A percentile compares a stretch with the other conserved stretches of the same genome.
Conservation (phyloP, 2,797 vertebrate genomes). For the Sparus aurata region DNA sequence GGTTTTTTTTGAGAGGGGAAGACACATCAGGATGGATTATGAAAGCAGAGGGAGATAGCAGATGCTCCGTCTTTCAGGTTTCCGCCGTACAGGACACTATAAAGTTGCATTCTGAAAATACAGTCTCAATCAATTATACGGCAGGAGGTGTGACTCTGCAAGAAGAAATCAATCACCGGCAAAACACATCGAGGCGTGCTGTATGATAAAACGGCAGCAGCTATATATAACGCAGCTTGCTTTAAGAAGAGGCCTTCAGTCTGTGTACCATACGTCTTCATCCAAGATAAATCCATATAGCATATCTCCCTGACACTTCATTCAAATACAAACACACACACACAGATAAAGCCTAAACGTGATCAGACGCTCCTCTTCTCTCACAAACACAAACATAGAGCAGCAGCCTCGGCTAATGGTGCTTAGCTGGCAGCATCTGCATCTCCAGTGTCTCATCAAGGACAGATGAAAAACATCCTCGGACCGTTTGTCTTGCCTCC, state of each 20-base stretch:
- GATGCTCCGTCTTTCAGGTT: conserved; percentile 31
- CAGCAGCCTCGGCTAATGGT: conserved; percentile 46
- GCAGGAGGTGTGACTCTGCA: conserved; percentile 5
- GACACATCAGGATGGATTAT: conserved; percentile 22
- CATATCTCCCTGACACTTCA: not conserved
- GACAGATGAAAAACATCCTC: conserved; percentile 47
- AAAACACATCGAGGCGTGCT: not conserved
- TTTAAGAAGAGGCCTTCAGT: conserved; percentile 18
- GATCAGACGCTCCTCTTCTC: conserved; percentile 12
- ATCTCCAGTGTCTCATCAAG: conserved; percentile 61
- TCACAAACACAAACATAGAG: conserved; percentile 24
- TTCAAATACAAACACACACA: conserved; percentile 7
- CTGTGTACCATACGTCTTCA: conserved; percentile 36
- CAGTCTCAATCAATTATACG: conserved; percentile 19
- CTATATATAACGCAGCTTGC: conserved; percentile 9
- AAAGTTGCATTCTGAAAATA: conserved; percentile 17
- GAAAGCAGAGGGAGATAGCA: conserved; percentile 13
- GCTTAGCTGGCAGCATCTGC: conserved; percentile 46
- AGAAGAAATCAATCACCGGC: conserved; percentile 39
- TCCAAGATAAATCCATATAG: conserved; percentile 31
- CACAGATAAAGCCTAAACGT: conserved; percentile 4
- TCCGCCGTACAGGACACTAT: not conserved
- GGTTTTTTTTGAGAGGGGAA: not conserved
- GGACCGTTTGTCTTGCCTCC: conserved; percentile 35
- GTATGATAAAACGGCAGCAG: conserved; percentile 23